Evolutionary conservation across 2,888 invertebrate species (phyloP).

Genomic region (Andrena marginata): DNA sequence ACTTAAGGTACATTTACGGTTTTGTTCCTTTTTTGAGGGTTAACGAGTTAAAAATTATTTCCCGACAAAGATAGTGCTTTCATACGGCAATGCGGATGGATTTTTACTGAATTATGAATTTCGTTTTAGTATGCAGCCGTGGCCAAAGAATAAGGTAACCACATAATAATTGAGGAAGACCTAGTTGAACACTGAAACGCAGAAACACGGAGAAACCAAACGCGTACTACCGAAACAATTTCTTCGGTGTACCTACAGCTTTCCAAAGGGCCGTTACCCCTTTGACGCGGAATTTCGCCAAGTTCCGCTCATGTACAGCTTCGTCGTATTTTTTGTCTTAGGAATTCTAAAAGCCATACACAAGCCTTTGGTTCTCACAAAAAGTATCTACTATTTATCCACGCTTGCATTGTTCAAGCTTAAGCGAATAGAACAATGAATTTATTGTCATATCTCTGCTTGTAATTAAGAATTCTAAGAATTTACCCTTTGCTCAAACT

Average conservation of each 20-base stretch:
- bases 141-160: constrained; percentile 23
- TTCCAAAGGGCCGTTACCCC: constrained; percentile 62
- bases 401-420: too few species aligned
- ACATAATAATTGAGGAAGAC: constrained; percentile 63
- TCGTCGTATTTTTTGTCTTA: constrained; percentile 65
- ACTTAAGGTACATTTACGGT: too few species aligned
- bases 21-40: not conserved
- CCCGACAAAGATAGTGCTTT: not conserved
- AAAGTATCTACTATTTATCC: constrained; percentile 30
- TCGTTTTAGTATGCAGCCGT: not conserved
- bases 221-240: constrained; percentile 61
- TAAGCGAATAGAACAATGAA: too few species aligned
- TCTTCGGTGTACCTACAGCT: constrained; percentile 53
- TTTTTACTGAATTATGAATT: constrained; percentile 4
- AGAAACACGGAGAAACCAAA: constrained; percentile 53
- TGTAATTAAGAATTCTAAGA: too few species aligned
- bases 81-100: not conserved
- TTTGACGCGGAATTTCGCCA: constrained; percentile 74
- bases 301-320: constrained; percentile 73
- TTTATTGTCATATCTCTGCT: too few species aligned
- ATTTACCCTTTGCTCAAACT: too few species aligned
- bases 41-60: constrained; percentile 1
- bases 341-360: constrained; percentile 37
- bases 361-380: constrained; percentile 53
- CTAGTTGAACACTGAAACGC: constrained; percentile 38